Evolutionary conservation across 2,888 invertebrate genomes (phyloP), one percentile per base, ranked within the genome.

Genomic region (Latrodectus elegans): DNA sequence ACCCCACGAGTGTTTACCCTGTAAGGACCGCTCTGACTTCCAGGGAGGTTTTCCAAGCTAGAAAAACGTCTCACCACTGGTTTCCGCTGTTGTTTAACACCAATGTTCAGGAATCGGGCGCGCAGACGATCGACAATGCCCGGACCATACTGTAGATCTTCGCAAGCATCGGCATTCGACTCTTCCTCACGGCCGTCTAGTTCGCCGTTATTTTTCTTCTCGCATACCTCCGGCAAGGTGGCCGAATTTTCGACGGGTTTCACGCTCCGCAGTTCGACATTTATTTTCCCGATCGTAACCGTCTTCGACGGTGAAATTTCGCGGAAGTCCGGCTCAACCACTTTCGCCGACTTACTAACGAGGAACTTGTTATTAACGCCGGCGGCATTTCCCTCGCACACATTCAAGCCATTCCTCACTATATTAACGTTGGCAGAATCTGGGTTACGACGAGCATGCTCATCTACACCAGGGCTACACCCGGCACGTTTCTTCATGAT

Each of bases 41-140:
- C 84, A 14, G 88, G 81, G 52, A 90, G 26, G 60, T 88, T 89
- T 79, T 90, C 90, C 64, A 90, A 77, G 65, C 89, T 89, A 8
- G 89, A 89, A 80, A 88, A 89, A 11, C 89, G n/a, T 26, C 89
- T 83, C 3, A 90, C 77, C 15, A 78, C 85, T 22, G 74, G 70
- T 74, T 74, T 79, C 55, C 26, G 17, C 17, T 67, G 55, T 22
- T 80, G 65, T 82, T 89, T 78, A n/a, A 79, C 67, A 26, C 88
- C 86, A 51, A 89, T 81, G 51, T 80, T 90, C 49, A 90, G 80
- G 78, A 90, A 90, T 67, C 75, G 87, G 1, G 85, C 85, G 8
- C 86, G 86, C n/a, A 90, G 64, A 49, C 84, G 89, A 74, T 89
- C 89, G 8, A 90, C 90, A 72, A 90, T 89, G 9, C 90, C 90